Conservation (phyloP, 2,888 invertebrate genomes). For the Hecatera dysodea region DNA sequence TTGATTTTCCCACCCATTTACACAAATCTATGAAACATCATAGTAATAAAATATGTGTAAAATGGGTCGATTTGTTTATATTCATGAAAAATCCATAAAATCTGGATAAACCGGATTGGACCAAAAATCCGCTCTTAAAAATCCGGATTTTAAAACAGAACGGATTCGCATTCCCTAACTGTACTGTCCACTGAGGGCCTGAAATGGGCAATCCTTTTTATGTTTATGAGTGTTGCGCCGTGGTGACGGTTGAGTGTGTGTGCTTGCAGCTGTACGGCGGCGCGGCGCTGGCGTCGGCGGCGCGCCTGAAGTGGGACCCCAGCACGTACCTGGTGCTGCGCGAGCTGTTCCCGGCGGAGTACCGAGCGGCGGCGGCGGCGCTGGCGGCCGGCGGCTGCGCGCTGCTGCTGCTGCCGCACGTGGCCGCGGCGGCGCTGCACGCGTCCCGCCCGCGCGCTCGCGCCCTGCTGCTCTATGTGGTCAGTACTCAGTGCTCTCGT, state of each 20-base stretch:
- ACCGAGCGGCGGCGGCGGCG: conserved; percentile 67
- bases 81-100: too few relatives aligned
- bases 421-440: conserved; percentile 65
- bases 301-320: conserved; percentile 86
- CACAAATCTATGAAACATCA: too few relatives aligned
- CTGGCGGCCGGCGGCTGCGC: conserved; percentile 65
- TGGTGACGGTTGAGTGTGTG: background rate
- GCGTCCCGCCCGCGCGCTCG: conserved; percentile 24
- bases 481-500: conserved; percentile 76
- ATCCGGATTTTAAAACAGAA: too few relatives aligned
- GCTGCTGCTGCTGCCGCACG: conserved; percentile 74
- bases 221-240: background rate
- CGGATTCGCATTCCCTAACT: too few relatives aligned
- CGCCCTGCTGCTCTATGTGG: conserved; percentile 60
- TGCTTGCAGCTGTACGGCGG: conserved; percentile 75
- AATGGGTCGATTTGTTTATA: too few relatives aligned
- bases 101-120: too few relatives aligned
- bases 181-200: too few relatives aligned
- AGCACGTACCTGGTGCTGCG: conserved; percentile 79
- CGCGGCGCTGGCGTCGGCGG: conserved; percentile 78
- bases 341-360: conserved; percentile 75
- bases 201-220: too few relatives aligned
- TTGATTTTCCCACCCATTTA: too few relatives aligned
- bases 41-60: too few relatives aligned
- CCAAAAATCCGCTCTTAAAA: too few relatives aligned